phyloP scores from a whole-genome alignment of 1,140 invertebrate species.

The Zaprionus nigranus region DNA sequence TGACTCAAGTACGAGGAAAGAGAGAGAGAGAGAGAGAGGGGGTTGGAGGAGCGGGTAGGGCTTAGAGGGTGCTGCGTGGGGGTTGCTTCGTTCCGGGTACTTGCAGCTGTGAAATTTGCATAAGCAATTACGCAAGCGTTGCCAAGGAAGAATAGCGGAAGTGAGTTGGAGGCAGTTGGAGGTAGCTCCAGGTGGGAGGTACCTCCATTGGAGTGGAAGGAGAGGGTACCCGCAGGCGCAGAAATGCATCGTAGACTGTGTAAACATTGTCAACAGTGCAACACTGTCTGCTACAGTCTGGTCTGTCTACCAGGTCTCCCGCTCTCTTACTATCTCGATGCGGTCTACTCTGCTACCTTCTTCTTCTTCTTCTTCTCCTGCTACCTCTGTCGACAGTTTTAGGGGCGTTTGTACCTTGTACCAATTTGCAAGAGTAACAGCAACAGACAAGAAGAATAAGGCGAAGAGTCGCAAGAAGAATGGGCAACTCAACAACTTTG shows the following conservation, averaged over 20 bases:
- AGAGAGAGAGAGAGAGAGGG: neutral
- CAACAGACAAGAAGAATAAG: constrained; percentile 1
- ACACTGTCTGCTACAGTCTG: constrained; percentile 18
- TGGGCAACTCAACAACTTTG: constrained; percentile 49
- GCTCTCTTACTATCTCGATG: neutral
- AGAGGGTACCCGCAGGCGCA: no score
- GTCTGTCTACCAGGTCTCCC: neutral
- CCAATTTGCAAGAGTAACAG: constrained; percentile 46
- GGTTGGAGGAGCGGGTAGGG: neutral
- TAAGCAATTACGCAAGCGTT: constrained; percentile 69
- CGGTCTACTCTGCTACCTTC: neutral
- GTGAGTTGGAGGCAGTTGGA: neutral
- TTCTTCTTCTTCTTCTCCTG: neutral
- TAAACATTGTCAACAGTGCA: constrained; percentile 41
- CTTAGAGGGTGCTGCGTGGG: neutral
- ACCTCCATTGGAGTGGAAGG: neutral
- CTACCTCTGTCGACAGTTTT: constrained; percentile 14
- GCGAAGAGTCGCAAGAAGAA: no score
- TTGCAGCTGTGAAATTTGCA: constrained; percentile 69
- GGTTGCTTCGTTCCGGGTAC: constrained; percentile 11
- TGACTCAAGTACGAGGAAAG: neutral
- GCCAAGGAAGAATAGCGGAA: constrained; percentile 25
- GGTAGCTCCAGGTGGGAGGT: neutral
- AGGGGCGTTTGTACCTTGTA: constrained; percentile 36
- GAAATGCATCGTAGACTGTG: neutral